These are phyloP conservation scores for Tenthredo amoena DNA, from an alignment of 2,888 invertebrate species.

Conservation along the genomic window DNA sequence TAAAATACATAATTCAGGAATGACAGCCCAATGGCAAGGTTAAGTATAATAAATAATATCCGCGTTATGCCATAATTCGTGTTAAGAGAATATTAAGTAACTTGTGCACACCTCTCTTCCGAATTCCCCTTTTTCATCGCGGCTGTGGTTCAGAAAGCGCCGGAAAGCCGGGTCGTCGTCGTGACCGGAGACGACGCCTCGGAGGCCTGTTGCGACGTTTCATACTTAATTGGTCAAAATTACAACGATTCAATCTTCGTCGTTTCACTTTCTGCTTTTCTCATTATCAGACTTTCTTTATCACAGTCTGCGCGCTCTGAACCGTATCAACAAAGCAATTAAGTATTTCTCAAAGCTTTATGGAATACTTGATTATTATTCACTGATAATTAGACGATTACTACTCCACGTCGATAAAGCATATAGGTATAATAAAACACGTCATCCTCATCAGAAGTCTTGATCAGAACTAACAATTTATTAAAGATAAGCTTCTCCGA, in stretches of 20 bases:
- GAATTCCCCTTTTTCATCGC: constrained; percentile 30
- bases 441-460: neutral
- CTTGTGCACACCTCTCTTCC: neutral
- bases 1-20: constrained; percentile 30
- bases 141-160: constrained; percentile 26
- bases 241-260: constrained; percentile 46
- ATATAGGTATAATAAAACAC: neutral
- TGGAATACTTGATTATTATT: neutral
- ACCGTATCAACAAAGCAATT: neutral
- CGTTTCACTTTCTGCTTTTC: constrained; percentile 33
- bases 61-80: constrained; percentile 27
- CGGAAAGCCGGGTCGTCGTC: constrained; percentile 16
- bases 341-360: neutral
- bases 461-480: constrained; percentile 17
- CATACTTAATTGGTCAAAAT: constrained; percentile 48
- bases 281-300: constrained; percentile 37
- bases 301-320: neutral
- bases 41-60: constrained; percentile 39
- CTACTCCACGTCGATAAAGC: neutral
- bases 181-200: neutral
- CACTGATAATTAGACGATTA: neutral
- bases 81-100: constrained; percentile 43
- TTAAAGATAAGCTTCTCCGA: neutral
- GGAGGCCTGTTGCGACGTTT: constrained; percentile 37
- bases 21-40: constrained; percentile 21